Evolutionary conservation across 2,797 vertebrate genomes (phyloP).

Genomic region (Selene dorsalis): DNA sequence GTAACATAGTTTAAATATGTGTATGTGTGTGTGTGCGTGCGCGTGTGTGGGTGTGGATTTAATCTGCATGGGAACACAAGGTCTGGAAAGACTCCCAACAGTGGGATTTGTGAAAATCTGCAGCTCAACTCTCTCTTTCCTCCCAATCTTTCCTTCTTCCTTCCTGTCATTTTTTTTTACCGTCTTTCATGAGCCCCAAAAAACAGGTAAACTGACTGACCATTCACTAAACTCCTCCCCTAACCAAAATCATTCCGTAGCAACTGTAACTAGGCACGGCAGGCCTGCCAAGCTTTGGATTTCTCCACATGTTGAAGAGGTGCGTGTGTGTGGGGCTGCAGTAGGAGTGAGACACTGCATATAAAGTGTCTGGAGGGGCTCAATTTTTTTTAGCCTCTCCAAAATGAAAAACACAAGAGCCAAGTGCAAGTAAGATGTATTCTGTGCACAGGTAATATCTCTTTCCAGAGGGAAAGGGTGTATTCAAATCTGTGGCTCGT

Average conservation of each 20-base stretch:
- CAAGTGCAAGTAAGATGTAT: background rate
- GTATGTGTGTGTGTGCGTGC: constrained; percentile 25
- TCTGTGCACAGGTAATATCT: background rate
- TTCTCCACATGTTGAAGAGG: background rate
- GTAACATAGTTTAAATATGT: constrained; percentile 54
- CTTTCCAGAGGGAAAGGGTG: too few species aligned
- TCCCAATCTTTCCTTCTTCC: constrained; percentile 31
- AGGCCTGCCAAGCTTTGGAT: constrained; percentile 5
- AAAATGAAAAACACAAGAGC: background rate
- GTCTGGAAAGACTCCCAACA: constrained; percentile 74
- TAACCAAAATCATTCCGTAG: background rate
- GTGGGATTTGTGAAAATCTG: constrained; percentile 77
- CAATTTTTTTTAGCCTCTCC: background rate
- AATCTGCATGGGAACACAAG: constrained; percentile 73
- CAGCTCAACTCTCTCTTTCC: constrained; percentile 56
- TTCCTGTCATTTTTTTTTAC: constrained; percentile 15
- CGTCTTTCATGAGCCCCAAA: constrained; percentile 25
- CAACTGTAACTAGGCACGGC: background rate
- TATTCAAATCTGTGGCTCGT: too few species aligned
- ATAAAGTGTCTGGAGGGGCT: background rate
- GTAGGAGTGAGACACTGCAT: background rate
- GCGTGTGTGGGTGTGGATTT: constrained; percentile 50
- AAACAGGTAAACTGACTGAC: constrained; percentile 25
- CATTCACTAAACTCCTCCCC: background rate
- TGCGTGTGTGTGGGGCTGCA: background rate